Conservation (phyloP, 2,797 vertebrate species). For the Pangasius sanitwongsei region DNA sequence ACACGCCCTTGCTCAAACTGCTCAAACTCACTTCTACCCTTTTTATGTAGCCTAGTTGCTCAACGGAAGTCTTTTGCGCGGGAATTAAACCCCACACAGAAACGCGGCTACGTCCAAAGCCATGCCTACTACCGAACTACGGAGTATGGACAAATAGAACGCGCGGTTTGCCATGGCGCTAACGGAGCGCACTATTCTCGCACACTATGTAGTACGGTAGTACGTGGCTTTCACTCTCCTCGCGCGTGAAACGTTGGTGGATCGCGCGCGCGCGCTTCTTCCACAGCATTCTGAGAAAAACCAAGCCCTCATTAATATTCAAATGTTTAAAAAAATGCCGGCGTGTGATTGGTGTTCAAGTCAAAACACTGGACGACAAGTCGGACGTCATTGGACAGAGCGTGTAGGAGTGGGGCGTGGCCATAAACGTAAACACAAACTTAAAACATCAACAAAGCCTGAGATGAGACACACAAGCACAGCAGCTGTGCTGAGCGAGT, state of each 20-base stretch:
- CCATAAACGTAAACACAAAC: constrained; percentile 9
- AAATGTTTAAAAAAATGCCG: background rate
- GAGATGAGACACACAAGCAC: background rate
- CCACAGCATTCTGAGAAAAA: constrained; percentile 51
- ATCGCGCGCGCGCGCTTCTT: constrained; percentile 10
- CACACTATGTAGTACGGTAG: background rate
- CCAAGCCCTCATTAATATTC: constrained; percentile 48
- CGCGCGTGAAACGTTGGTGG: background rate
- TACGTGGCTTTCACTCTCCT: background rate
- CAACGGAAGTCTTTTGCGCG: background rate
- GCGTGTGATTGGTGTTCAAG: constrained; percentile 59
- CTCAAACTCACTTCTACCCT: background rate
- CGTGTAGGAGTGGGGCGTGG: constrained; percentile 53
- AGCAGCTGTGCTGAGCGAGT: background rate
- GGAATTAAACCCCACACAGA: background rate
- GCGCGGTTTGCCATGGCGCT: background rate
- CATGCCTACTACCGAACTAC: background rate
- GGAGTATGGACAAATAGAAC: background rate
- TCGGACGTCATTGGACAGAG: constrained; percentile 53
- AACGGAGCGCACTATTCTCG: background rate
- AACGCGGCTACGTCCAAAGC: no score
- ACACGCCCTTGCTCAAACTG: background rate
- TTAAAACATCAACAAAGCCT: constrained; percentile 60
- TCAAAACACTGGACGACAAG: constrained; percentile 64
- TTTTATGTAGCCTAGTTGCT: background rate